Conservation (phyloP, 2,888 invertebrate species). For the Lepidochitona cinerea region DNA sequence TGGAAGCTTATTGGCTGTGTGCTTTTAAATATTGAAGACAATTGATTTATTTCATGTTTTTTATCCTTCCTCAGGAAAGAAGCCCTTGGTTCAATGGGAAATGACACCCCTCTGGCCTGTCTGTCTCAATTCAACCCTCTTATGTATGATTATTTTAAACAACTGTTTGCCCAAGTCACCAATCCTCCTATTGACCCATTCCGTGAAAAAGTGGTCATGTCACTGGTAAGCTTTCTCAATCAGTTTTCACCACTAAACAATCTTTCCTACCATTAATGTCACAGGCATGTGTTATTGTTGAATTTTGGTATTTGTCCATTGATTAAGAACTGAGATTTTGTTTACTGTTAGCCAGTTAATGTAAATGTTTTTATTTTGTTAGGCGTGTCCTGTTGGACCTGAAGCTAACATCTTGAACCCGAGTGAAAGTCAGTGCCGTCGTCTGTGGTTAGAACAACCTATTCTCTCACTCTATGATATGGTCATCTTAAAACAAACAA, state of each 20-base stretch:
- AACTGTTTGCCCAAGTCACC: constrained; percentile 96
- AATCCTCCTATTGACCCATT: constrained; percentile 99
- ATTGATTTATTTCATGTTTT: no score
- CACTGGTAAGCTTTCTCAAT: constrained; percentile 79
- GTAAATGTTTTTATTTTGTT: no score
- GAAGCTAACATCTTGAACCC: constrained; percentile 95
- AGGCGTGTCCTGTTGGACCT: constrained; percentile 95
- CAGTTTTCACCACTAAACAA: no score
- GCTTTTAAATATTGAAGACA: no score
- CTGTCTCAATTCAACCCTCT: constrained; percentile 95
- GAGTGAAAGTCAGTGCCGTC: constrained; percentile 86
- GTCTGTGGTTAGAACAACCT: constrained; percentile 94
- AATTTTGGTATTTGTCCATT: no score
- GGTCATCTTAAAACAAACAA: constrained; percentile 87
- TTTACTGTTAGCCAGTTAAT: no score
- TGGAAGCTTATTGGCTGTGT: no score
- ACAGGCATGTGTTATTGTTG: no score
- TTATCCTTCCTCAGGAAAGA: constrained; percentile 83
- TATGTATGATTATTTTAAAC: constrained; percentile 98
- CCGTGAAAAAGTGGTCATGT: constrained; percentile 99
- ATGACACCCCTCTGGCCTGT: constrained; percentile 97
- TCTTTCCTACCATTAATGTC: no score
- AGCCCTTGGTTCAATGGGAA: constrained; percentile 99
- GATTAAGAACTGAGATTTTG: no score
- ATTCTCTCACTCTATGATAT: constrained; percentile 93